Conservation (phyloP, 2,888 invertebrate genomes). For the Thecocarcelia acutangulata region DNA sequence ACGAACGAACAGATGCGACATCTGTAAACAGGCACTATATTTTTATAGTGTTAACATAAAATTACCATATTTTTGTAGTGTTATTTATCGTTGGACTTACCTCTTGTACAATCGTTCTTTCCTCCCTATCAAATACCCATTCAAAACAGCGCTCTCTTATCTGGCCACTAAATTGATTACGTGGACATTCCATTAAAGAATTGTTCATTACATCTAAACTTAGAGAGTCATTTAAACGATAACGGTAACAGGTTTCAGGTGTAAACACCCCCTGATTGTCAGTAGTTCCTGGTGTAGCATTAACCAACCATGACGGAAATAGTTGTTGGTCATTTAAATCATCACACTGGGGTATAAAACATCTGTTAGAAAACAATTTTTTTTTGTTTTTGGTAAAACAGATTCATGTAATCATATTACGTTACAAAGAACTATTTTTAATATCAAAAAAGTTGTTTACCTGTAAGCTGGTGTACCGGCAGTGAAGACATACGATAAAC, state of each 20-base stretch:
- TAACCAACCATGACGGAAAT: conserved; percentile 81
- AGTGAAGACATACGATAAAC: conserved; percentile 85
- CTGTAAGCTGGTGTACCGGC: conserved; percentile 84
- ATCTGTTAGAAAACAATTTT: conserved; percentile 77
- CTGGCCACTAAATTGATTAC: conserved; percentile 78
- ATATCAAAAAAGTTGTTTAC: conserved; percentile 73
- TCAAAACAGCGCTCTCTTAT: conserved; percentile 80
- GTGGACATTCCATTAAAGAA: conserved; percentile 74
- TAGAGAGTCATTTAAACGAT: conserved; percentile 70
- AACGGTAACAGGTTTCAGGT: conserved; percentile 77
- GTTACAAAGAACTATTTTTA: conserved; percentile 1
- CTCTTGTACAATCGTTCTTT: conserved; percentile 84
- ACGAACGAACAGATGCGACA: too few relatives aligned
- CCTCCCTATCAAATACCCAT: conserved; percentile 83
- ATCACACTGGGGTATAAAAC: conserved; percentile 84
- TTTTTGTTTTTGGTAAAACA: too few relatives aligned
- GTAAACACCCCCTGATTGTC: conserved; percentile 75
- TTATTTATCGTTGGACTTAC: conserved; percentile 76
- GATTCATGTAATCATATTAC: too few relatives aligned
- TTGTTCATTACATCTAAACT: not conserved
- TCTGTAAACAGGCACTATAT: too few relatives aligned
- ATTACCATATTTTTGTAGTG: too few relatives aligned
- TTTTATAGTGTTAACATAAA: not conserved
- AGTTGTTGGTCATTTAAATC: conserved; percentile 70
- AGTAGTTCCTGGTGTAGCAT: conserved; percentile 82